Evolutionary conservation across 2,113 vertebrate genomes (phyloP).

Genomic region (Salvelinus fontinalis): DNA sequence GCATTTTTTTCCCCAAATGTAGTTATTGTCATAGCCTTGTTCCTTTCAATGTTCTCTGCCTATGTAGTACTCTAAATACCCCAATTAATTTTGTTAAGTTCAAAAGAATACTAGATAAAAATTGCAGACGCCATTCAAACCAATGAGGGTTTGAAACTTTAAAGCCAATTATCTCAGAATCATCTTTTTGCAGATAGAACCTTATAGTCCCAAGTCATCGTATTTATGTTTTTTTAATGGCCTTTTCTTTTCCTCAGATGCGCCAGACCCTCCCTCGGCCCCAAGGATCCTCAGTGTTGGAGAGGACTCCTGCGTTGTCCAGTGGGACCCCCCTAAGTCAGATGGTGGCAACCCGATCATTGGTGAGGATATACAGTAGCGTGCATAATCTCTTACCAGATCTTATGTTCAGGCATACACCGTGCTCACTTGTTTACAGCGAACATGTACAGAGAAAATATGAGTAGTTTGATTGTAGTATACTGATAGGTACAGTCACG

Average conservation of each 20-base stretch:
- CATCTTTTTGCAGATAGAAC: no score
- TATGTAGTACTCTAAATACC: no score
- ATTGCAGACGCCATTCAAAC: no score
- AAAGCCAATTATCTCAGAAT: no score
- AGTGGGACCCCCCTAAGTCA: slow-evolving; percentile 88
- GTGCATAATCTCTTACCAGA: not conserved
- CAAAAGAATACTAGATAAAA: no score
- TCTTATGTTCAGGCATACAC: slow-evolving; percentile 3
- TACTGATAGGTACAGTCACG: not conserved
- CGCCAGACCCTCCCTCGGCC: slow-evolving; percentile 87
- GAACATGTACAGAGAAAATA: not conserved
- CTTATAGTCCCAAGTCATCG: not conserved
- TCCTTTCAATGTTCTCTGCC: no score
- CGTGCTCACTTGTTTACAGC: not conserved
- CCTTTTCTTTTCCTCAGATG: slow-evolving; percentile 72
- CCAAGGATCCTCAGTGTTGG: slow-evolving; percentile 87
- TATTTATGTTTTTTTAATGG: not conserved
- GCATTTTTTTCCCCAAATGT: no score
- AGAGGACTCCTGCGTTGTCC: slow-evolving; percentile 88
- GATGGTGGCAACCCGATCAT: slow-evolving; percentile 91
- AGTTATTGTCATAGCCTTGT: no score
- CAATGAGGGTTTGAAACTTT: no score
- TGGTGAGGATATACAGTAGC: slow-evolving; percentile 72
- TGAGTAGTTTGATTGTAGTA: not conserved
- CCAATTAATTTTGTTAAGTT: no score